Evolutionary conservation across 53 echinoderm and acorn worm species (phyloP), one percentile per base, ranked within the genome.

Genomic region (Paracentrotus lividus): DNA sequence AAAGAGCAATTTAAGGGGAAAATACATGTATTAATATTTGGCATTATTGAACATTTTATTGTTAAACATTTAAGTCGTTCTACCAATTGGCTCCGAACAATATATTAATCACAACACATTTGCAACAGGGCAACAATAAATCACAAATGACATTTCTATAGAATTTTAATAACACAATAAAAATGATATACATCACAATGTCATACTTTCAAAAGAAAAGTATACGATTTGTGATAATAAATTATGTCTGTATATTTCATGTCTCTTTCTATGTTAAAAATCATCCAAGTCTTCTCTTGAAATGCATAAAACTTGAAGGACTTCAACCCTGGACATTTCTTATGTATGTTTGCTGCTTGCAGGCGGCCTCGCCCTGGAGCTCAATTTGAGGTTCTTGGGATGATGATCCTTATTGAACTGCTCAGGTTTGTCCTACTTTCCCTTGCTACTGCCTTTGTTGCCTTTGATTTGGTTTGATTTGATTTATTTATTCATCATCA

Each of bases 341-440:
- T 54, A 78, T n/a, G n/a, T 56, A 81, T 93, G 58, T 53, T 84
- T 49, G 84, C 93, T 49, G 84, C 84, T 93, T 93, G 93, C 93
- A 93, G 84, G 93, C 56, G 93, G 81, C 85, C 84, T 93, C 93
- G 93, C 93, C 84, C 93, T 93, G 93, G 93, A 93, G 51, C 93
- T 93, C 93, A 93, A 49, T 49, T 93, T 93, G 93, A 84, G 93
- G 84, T 93, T 85, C 85, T 93, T 93, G 49, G 93, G 93, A 40
- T 93, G 93, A 84, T 36, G 93, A 21, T 93, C 58, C 93, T 93
- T 93, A 77, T 53, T 55, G 93, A 60, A 93, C 93, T 93, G 85
- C 93, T 93, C 40, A 84, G 45, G 93, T 34, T 93, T 93, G 61
- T 85, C 93, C 56, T 93, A 85, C 85, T 93, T 93, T 85, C 59